These are phyloP conservation scores for Podilymbus podiceps DNA, from an alignment of 2,113 vertebrate species.

Conservation along the genomic window DNA sequence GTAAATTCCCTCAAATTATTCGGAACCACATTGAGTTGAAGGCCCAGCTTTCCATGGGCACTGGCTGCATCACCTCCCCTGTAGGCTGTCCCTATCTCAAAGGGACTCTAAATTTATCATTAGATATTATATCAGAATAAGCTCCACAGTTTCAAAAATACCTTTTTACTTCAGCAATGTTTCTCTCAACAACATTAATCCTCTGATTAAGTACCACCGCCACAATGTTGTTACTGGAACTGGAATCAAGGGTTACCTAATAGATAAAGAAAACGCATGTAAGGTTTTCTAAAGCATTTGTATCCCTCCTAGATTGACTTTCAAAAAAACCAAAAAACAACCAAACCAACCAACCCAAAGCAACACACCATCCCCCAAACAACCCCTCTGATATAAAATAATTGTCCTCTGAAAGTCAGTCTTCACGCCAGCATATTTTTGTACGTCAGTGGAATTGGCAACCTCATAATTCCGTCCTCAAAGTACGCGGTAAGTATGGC, in stretches of 20 bases:
- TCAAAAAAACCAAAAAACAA: not conserved
- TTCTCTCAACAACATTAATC: slow-evolving; percentile 68
- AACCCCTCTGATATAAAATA: not conserved
- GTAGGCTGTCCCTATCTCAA: not conserved
- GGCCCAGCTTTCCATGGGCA: not conserved
- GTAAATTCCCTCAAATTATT: not conserved
- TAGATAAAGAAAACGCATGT: not conserved
- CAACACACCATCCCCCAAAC: not conserved
- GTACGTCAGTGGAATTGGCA: not conserved
- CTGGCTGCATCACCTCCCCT: not conserved
- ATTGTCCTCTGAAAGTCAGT: not conserved
- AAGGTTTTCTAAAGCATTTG: not conserved
- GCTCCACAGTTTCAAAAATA: slow-evolving; percentile 15
- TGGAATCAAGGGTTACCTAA: slow-evolving; percentile 69
- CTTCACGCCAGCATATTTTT: not conserved
- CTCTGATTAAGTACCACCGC: slow-evolving; percentile 68
- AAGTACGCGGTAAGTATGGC: not conserved
- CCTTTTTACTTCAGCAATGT: slow-evolving; percentile 62
- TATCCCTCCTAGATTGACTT: not conserved
- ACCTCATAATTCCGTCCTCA: not conserved
- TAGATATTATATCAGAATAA: not conserved
- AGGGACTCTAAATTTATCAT: not conserved
- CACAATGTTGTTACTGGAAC: slow-evolving; percentile 59
- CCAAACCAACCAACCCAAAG: not conserved
- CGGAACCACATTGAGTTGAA: not conserved